These are phyloP conservation scores for Psilanteris sp. DNA, from an alignment of 1,140 invertebrate species.

Conservation along the genomic window DNA sequence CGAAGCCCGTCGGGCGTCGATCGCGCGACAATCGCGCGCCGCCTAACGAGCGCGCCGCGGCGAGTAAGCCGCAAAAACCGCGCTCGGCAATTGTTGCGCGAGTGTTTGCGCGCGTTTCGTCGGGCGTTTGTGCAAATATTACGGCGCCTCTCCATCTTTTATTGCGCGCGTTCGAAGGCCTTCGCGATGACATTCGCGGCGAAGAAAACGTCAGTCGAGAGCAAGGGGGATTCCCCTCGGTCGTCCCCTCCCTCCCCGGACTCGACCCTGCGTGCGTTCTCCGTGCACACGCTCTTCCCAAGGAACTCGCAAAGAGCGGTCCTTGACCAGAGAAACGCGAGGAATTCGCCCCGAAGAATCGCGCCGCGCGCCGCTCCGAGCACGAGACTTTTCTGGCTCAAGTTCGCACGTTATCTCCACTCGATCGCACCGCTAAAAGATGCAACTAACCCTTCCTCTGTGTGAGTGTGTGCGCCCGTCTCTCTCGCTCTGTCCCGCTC, in stretches of 20 bases:
- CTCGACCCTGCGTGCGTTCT: conserved; percentile 27
- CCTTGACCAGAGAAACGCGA: conserved; percentile 72
- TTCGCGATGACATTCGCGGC: conserved; percentile 48
- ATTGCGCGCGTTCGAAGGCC: conserved; percentile 41
- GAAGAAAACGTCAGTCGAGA: conserved; percentile 40
- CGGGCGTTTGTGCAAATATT: conserved; percentile 19
- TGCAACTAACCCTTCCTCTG: conserved; percentile 47
- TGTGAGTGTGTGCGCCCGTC: too few relatives aligned
- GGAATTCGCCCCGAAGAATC: conserved; percentile 68
- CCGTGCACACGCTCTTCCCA: conserved; percentile 53
- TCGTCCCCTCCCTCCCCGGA: background rate
- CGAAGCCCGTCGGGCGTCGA: too few relatives aligned
- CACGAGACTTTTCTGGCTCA: conserved; percentile 65
- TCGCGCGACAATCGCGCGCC: too few relatives aligned
- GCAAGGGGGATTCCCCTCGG: conserved; percentile 21
- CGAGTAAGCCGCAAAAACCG: too few relatives aligned
- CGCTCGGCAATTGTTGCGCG: background rate
- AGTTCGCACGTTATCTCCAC: conserved; percentile 65
- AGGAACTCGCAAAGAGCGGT: conserved; percentile 66
- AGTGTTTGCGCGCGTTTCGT: background rate
- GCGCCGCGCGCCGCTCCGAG: conserved; percentile 50
- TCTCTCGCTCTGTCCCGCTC: background rate
- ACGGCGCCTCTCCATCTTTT: conserved; percentile 12
- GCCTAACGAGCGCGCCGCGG: too few relatives aligned
- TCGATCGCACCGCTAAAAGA: conserved; percentile 59